Evolutionary conservation across 2,797 vertebrate species (phyloP), one percentile per base, ranked within the genome.

Genomic region (Gymnocypris eckloni): DNA sequence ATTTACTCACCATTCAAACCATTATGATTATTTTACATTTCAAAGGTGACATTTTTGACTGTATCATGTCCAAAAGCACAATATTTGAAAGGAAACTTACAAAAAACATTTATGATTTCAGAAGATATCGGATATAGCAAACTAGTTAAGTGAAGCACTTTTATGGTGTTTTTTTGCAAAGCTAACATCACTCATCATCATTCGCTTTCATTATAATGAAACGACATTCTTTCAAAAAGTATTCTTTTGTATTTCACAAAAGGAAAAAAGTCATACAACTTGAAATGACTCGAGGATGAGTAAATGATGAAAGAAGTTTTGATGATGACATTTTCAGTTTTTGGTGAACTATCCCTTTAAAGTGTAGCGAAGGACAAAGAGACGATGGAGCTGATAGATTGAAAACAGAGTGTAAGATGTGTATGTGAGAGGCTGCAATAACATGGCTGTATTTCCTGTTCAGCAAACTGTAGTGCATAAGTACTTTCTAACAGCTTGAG

Each of bases 401-500:
- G 52, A 22, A 22, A 70, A 41, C 8, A 15, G 37, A 50, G 41
- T 43, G 15, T 59, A 15, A 13, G 25, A 72, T 59, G n/a, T 70
- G 20, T 70, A 41, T 41, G 20, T 11, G 6, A 82, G 20, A 72
- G 16, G 20, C 11, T 45, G 69, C 54, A 73, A 72, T 59, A 59
- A 73, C 33, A 59, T 3, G 8, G n/a, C 25, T 82, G 12, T 61
- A 72, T 82, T 73, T 61, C 81, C 39, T 59, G n/a, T 25, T 15
- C 25, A 33, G 45, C 4, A 50, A 75, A 75, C n/a, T 56, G 15
- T 69, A 56, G 52, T 18, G 52, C 52, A 15, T 13, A 72, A 82
- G 39, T 82, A 45, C 52, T 72, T 73, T 1, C 50, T 73, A 59
- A 61, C 25, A 71, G 50, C 45, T 39, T 28, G 3, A 56, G 8